A percentile compares a stretch with the other conserved stretches of the same genome.
Evolutionary conservation across 2,113 vertebrate species (phyloP).

Genomic region (Laticauda colubrina): DNA sequence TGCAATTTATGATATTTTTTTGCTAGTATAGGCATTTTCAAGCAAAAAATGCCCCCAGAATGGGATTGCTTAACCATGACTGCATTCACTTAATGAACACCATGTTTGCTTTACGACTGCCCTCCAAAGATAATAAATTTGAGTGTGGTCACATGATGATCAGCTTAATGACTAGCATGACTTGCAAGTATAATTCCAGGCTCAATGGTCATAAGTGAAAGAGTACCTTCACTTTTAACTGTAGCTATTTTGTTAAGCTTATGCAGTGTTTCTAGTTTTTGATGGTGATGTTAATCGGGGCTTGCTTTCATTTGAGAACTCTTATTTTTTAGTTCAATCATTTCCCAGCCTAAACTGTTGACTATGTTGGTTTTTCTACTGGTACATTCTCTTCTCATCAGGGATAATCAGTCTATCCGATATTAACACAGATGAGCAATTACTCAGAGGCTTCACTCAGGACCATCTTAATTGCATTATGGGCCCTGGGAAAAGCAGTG

Average conservation of each 20-base stretch:
- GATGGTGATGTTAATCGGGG: background rate
- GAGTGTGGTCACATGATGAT: background rate
- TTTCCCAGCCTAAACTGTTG: background rate
- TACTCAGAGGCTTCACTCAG: background rate
- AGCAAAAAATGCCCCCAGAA: background rate
- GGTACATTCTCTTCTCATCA: background rate
- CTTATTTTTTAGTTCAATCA: background rate
- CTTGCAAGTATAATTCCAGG: background rate
- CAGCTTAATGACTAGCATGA: background rate
- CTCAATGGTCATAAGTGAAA: background rate
- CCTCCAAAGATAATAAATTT: background rate
- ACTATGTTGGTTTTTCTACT: background rate
- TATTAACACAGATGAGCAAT: background rate
- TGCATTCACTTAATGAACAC: background rate
- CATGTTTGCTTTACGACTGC: background rate
- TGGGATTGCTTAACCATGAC: background rate
- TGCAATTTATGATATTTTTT: background rate
- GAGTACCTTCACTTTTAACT: background rate
- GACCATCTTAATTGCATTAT: no score
- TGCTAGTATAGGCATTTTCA: background rate
- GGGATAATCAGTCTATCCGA: background rate
- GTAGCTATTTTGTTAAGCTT: background rate
- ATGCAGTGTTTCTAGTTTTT: background rate
- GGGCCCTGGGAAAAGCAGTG: no score
- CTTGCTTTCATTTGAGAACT: background rate